phyloP scores from a whole-genome alignment of 2,797 vertebrate species.

The Clarias pachynema region DNA sequence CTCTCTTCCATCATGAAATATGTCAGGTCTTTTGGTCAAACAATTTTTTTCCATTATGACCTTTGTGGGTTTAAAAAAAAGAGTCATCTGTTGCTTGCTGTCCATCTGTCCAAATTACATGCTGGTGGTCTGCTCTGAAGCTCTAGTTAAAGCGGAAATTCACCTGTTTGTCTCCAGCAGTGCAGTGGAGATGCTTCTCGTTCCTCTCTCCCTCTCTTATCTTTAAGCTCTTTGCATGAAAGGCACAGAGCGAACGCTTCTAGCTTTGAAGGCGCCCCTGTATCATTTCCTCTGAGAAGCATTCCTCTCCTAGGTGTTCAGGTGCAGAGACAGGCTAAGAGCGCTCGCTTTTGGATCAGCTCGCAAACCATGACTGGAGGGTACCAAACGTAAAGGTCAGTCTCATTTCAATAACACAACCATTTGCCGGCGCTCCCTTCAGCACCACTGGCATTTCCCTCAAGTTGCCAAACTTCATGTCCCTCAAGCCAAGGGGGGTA shows the following conservation, averaged over 20 bases:
- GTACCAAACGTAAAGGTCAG: conserved; percentile 54
- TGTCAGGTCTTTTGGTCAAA: conserved; percentile 43
- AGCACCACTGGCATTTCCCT: conserved; percentile 56
- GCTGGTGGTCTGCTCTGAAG: conserved; percentile 53
- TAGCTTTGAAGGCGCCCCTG: conserved; percentile 61
- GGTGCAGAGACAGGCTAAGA: conserved; percentile 31
- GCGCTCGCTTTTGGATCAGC: conserved; percentile 52
- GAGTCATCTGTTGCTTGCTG: conserved; percentile 60
- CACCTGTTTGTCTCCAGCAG: conserved; percentile 53
- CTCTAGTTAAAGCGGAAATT: conserved; percentile 42
- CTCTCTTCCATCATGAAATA: conserved; percentile 44
- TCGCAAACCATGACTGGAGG: conserved; percentile 41
- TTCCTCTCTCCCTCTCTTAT: conserved; percentile 62
- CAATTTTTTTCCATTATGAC: conserved; percentile 57
- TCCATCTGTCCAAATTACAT: conserved; percentile 74
- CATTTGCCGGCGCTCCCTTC: conserved; percentile 60
- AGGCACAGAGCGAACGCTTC: conserved; percentile 57
- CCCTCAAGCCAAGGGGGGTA: conserved; percentile 58
- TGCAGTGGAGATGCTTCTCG: conserved; percentile 45
- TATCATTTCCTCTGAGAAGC: conserved; percentile 52
- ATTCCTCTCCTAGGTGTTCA: conserved; percentile 41
- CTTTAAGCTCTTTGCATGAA: conserved; percentile 66
- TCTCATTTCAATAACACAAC: conserved; percentile 73
- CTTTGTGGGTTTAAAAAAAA: conserved; percentile 69
- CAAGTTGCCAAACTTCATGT: conserved; percentile 59